These are phyloP conservation scores for Habropoda laboriosa DNA, from an alignment of 1,140 invertebrate genomes.

Conservation along the genomic window DNA sequence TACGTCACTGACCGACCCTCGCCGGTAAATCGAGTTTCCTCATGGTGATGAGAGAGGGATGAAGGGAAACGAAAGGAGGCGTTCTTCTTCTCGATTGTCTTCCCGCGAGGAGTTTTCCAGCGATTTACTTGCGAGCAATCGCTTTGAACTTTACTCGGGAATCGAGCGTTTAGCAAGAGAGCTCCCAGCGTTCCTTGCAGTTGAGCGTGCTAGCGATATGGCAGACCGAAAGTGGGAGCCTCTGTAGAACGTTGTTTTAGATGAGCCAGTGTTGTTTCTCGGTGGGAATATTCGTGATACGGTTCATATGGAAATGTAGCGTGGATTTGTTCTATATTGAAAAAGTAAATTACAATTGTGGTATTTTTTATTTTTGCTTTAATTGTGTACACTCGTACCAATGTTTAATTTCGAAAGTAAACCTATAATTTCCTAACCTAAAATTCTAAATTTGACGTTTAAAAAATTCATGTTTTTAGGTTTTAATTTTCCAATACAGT, in stretches of 20 bases:
- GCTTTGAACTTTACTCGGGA: neutral
- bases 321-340: too few species aligned
- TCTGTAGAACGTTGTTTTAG: neutral
- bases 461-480: too few species aligned
- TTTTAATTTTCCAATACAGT: too few species aligned
- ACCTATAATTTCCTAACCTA: too few species aligned
- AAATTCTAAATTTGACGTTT: too few species aligned
- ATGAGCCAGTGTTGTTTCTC: neutral
- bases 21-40: slow-evolving; percentile 8
- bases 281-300: neutral
- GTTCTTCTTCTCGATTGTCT: slow-evolving; percentile 9
- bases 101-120: neutral
- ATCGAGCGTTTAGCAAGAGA: neutral
- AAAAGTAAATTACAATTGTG: too few species aligned
- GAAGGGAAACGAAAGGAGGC: neutral
- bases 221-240: neutral
- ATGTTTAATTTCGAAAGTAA: too few species aligned
- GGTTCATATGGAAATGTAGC: too few species aligned
- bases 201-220: neutral
- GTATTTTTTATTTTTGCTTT: too few species aligned
- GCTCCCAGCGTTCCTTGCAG: neutral
- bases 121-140: slow-evolving; percentile 18
- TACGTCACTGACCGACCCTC: slow-evolving; percentile 46
- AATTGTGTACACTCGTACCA: too few species aligned
- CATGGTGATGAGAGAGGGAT: neutral